Percentiles rank a stretch among this genome's conserved stretches.
Conservation (phyloP, 1,140 invertebrate species). For the Wiebesia pumilae region DNA sequence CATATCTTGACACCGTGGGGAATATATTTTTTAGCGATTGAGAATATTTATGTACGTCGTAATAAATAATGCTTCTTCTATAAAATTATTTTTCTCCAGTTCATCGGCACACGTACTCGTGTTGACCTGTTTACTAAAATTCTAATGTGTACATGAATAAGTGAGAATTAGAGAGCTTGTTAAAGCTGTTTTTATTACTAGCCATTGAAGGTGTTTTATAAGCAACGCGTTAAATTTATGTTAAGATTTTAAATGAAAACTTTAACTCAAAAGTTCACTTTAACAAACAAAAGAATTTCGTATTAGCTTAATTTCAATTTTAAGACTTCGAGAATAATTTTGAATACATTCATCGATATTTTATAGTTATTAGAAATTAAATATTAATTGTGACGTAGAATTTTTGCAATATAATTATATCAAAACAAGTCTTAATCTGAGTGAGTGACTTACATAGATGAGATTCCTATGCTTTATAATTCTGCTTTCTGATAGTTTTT, state of each 20-base stretch:
- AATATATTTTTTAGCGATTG: conserved; percentile 7
- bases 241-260: background rate
- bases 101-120: background rate
- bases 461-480: too few relatives aligned
- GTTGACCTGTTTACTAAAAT: background rate
- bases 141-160: background rate
- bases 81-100: conserved; percentile 15
- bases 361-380: too few relatives aligned
- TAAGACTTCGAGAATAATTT: background rate
- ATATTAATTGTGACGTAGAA: too few relatives aligned
- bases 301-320: background rate
- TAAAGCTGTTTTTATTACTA: background rate
- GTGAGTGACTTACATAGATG: too few relatives aligned
- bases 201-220: background rate
- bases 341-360: too few relatives aligned
- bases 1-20: background rate
- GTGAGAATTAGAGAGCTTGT: background rate
- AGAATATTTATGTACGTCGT: background rate
- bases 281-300: background rate
- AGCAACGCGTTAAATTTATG: background rate
- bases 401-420: too few relatives aligned
- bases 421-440: too few relatives aligned
- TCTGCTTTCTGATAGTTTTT: too few relatives aligned
- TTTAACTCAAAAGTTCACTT: background rate
- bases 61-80: conserved; percentile 32